These are phyloP conservation scores for Conus ventricosus DNA, from an alignment of 1,140 invertebrate species.

Conservation along the genomic window DNA sequence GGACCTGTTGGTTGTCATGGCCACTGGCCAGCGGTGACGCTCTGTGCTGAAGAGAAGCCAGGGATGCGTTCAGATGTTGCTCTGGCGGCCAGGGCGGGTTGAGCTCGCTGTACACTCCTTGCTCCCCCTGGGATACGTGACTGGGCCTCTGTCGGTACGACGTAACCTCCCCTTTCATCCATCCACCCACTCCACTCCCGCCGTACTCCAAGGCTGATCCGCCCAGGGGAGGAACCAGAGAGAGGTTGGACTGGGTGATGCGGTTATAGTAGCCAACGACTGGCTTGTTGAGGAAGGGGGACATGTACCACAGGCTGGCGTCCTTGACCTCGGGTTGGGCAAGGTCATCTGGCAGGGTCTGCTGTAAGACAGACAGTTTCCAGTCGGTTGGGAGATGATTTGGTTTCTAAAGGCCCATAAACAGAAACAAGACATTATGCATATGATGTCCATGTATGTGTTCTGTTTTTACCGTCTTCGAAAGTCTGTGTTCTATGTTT, in stretches of 20 bases:
- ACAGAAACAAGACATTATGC: no score
- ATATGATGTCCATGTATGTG: no score
- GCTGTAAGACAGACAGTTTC: neutral
- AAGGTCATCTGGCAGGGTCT: neutral
- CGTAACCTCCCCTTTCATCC: neutral
- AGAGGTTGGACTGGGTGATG: neutral
- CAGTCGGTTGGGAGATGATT: neutral
- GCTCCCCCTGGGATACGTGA: neutral
- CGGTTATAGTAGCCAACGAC: constrained; percentile 22
- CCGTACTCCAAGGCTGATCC: no score
- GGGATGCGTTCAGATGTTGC: neutral
- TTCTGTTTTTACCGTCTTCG: no score
- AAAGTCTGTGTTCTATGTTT: no score
- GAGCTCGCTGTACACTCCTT: constrained; percentile 3
- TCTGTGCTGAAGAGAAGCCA: neutral
- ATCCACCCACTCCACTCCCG: neutral
- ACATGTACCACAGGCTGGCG: constrained; percentile 1
- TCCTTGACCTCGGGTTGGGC: neutral
- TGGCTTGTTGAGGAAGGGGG: constrained; percentile 3
- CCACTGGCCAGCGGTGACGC: neutral
- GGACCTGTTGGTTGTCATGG: neutral
- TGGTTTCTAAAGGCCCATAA: neutral
- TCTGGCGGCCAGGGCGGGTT: neutral
- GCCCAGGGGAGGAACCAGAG: neutral
- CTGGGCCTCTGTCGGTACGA: neutral